Base-by-base conservation (phyloP, 1,140 invertebrate genomes). In the Drosophila takahashii region DNA sequence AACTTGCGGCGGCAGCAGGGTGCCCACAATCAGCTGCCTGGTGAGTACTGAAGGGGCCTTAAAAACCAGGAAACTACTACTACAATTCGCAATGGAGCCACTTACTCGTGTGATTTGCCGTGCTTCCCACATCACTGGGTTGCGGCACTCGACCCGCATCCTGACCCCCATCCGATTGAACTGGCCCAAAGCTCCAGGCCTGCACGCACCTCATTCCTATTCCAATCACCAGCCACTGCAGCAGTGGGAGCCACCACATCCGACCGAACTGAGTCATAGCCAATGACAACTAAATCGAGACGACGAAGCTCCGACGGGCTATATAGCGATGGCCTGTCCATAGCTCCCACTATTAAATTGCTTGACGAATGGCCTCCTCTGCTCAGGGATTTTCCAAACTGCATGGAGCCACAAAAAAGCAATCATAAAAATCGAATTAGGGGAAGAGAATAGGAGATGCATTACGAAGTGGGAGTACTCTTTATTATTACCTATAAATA, bases 11-110 rank as follows among this genome's bases (percentile, higher is more conserved):
- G 79, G 79, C 44, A 86, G 41, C 50, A 89, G 18, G 0, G 85
- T 91, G 29, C 91, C 91, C 44, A 77, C 76, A 59, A 92, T 85
- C 42, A 92, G 50, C 72, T 92, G 91, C 7, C 91, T 77, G 6
- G 85, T 74, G 26, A 87, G 57, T 27, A 79, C 90, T 92, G 39
- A 13, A 52, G 36, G 44, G 34, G 6, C 9, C 10, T 36, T 44
- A 16, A 27, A 22, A n/a, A 26, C 15, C 8, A n/a, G 37, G 10
- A 27, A 15, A 15, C 2, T n/a, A 16, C 3, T 13, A 15, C 2
- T n/a, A 16, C 3, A 11, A 11, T 9, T 42, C 10, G 2, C n/a
- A 39, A 0, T 9, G 13, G 4, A 29, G 39, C 10, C n/a, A 66
- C 84, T 73, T 66, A 90, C 81, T 67, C 15, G 85, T 90, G 22